Percentiles rank a stretch among this genome's conserved stretches.
Conservation (phyloP, 2,113 vertebrate genomes). For the Callochromis pleurospilus region DNA sequence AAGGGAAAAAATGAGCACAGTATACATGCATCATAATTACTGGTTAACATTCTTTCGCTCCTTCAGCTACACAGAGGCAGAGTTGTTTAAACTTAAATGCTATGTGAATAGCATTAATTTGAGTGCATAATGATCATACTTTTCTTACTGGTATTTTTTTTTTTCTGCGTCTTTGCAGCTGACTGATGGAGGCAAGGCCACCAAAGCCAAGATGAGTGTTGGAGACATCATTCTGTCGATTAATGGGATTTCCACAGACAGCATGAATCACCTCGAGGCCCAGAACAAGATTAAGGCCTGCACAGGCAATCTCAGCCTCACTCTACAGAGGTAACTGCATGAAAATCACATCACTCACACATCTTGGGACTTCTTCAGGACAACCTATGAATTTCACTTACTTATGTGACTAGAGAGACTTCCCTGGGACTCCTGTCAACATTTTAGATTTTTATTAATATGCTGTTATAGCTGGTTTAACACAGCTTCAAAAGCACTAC, state of each 20-base stretch:
- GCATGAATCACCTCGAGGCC: constrained; percentile 96
- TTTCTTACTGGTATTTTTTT: neutral
- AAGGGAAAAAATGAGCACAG: neutral
- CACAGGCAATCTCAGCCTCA: constrained; percentile 82
- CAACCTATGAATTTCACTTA: neutral
- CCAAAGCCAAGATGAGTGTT: constrained; percentile 81
- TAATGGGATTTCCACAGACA: constrained; percentile 83
- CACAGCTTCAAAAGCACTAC: neutral
- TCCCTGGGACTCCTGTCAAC: neutral
- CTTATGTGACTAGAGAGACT: neutral
- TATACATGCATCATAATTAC: neutral
- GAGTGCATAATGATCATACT: neutral
- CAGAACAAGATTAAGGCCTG: constrained; percentile 98
- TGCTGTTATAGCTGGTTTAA: neutral
- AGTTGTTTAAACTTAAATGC: neutral
- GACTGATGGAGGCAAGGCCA: constrained; percentile 89
- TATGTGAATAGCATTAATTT: neutral
- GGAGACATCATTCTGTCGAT: constrained; percentile 92
- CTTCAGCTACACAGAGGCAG: neutral
- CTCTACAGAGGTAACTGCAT: constrained; percentile 83
- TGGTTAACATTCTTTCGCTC: neutral
- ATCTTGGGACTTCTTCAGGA: neutral
- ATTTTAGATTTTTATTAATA: neutral
- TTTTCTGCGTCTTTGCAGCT: constrained; percentile 74
- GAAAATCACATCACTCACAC: neutral